phyloP scores from a whole-genome alignment of 1,140 invertebrate genomes.

The Hypothenemus hampei region DNA sequence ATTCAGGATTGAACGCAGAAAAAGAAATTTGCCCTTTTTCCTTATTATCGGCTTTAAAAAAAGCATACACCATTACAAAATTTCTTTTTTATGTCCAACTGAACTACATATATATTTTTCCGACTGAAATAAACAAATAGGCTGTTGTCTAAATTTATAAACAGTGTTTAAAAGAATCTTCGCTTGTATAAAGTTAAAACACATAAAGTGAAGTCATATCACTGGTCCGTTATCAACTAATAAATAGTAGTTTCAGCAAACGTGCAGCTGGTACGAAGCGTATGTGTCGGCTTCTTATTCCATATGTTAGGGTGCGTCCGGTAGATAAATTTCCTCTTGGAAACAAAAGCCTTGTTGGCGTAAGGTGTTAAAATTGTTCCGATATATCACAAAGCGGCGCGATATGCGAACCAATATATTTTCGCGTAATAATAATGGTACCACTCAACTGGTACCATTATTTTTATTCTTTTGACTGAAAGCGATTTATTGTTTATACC shows the following conservation, averaged over 20 bases:
- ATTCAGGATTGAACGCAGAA: constrained; percentile 23
- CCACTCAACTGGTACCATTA: constrained; percentile 2
- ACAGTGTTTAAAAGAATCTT: too few relatives aligned
- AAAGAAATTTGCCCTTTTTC: constrained; percentile 23
- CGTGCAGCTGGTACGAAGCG: neutral
- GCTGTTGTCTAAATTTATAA: too few relatives aligned
- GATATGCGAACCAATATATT: constrained; percentile 16
- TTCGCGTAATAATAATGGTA: constrained; percentile 9
- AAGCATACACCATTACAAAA: too few relatives aligned
- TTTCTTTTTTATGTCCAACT: too few relatives aligned
- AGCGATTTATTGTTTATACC: too few relatives aligned
- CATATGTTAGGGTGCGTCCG: constrained; percentile 16
- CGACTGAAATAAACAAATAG: too few relatives aligned
- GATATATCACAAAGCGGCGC: constrained; percentile 10
- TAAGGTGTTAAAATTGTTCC: constrained; percentile 21
- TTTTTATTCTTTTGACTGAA: too few relatives aligned
- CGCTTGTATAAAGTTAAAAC: too few relatives aligned
- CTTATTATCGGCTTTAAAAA: too few relatives aligned
- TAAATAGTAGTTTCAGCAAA: constrained; percentile 10
- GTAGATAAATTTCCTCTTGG: constrained; percentile 14
- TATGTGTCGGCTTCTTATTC: constrained; percentile 9
- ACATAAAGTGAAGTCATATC: constrained; percentile 5
- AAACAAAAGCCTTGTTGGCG: constrained; percentile 20
- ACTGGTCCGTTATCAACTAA: constrained; percentile 8
- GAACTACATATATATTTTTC: too few relatives aligned